phyloP scores from a whole-genome alignment of 2,888 invertebrate genomes.

The Mesochorus sp. region DNA sequence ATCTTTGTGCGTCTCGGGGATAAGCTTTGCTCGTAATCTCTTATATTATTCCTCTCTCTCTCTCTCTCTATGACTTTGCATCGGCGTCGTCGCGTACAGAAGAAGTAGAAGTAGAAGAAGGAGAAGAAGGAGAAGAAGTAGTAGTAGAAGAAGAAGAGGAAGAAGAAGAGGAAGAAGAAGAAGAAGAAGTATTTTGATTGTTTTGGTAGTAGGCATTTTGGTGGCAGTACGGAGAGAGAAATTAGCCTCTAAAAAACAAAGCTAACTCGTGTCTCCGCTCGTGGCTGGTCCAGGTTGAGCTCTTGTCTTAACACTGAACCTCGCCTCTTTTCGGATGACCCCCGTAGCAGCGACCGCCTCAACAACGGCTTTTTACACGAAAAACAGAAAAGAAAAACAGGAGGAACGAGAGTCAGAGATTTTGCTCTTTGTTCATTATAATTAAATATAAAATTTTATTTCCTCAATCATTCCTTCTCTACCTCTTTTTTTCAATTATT shows the following conservation, averaged over 20 bases:
- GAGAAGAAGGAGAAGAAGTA: constrained; percentile 41
- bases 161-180: constrained; percentile 64
- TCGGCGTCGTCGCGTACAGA: constrained; percentile 53
- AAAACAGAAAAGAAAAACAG: constrained; percentile 74
- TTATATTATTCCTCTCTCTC: constrained; percentile 48
- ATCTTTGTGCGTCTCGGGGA: constrained; percentile 43
- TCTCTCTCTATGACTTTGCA: constrained; percentile 50
- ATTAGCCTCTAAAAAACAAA: constrained; percentile 48
- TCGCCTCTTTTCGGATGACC: constrained; percentile 80
- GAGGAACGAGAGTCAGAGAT: constrained; percentile 62
- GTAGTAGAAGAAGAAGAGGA: constrained; percentile 4
- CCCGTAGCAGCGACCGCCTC: constrained; percentile 81
- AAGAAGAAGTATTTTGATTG: constrained; percentile 61
- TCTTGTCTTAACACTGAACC: constrained; percentile 74
- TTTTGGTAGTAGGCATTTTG: constrained; percentile 51
- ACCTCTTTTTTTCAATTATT: not conserved
- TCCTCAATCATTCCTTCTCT: constrained; percentile 28
- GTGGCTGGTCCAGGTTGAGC: constrained; percentile 66
- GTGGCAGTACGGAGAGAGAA: constrained; percentile 58
- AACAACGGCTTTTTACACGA: constrained; percentile 74
- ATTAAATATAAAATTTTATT: constrained; percentile 28
- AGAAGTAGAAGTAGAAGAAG: constrained; percentile 26
- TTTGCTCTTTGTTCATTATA: constrained; percentile 32
- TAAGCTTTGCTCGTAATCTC: constrained; percentile 30
- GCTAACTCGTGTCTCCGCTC: constrained; percentile 74